Percentiles rank a stretch among this genome's conserved stretches.
phyloP scores from a whole-genome alignment of 2,888 invertebrate species.

The Hypsopygia costalis region DNA sequence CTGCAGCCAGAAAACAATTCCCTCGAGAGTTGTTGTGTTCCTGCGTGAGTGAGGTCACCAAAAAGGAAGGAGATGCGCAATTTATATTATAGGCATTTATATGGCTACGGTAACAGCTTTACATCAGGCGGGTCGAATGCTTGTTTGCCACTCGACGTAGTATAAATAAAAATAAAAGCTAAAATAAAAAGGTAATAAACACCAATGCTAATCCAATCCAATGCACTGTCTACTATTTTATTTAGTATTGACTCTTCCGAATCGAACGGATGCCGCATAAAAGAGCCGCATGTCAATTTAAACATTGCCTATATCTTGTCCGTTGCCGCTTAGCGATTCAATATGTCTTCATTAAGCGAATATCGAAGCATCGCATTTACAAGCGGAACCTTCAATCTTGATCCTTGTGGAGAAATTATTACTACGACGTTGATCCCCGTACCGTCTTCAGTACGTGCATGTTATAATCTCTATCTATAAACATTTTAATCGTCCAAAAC shows the following conservation, averaged over 20 bases:
- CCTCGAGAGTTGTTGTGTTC: too few relatives aligned
- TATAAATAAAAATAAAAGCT: too few relatives aligned
- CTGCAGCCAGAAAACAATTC: too few relatives aligned
- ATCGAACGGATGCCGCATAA: constrained; percentile 52
- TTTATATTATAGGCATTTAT: too few relatives aligned
- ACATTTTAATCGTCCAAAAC: too few relatives aligned
- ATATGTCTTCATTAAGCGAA: constrained; percentile 80
- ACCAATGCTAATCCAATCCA: not conserved
- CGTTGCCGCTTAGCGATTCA: constrained; percentile 72
- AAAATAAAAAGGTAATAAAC: too few relatives aligned
- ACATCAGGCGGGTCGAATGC: too few relatives aligned
- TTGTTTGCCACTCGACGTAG: too few relatives aligned
- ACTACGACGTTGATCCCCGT: constrained; percentile 44
- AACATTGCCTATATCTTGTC: constrained; percentile 73
- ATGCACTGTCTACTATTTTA: constrained; percentile 13
- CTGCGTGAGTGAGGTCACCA: too few relatives aligned
- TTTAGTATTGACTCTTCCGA: constrained; percentile 18
- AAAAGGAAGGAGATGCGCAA: too few relatives aligned
- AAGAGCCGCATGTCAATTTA: constrained; percentile 72
- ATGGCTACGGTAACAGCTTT: too few relatives aligned
- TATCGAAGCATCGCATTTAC: constrained; percentile 70
- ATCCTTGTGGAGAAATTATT: constrained; percentile 66
- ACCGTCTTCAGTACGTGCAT: constrained; percentile 26
- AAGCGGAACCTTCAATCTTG: constrained; percentile 72
- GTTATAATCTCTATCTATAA: constrained; percentile 8